These are phyloP conservation scores for Neodiprion fabricii DNA, from an alignment of 1,140 invertebrate genomes.

Conservation along the genomic window DNA sequence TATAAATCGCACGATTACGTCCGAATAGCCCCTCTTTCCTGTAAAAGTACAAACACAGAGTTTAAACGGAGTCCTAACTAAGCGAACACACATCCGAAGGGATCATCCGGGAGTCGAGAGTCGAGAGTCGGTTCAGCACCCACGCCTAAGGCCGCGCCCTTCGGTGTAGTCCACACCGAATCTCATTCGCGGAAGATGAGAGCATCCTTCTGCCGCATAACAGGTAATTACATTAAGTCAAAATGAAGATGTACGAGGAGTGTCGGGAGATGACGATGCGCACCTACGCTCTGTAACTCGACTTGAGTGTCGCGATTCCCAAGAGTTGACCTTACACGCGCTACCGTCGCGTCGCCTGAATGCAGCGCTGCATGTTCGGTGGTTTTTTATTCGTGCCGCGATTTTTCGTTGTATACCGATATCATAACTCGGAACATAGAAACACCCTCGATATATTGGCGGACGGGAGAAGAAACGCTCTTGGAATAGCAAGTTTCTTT, in stretches of 20 bases:
- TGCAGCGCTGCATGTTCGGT: too few relatives aligned
- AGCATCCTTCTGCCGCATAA: neutral
- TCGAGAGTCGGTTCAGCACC: neutral
- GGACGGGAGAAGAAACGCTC: neutral
- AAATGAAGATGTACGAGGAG: neutral
- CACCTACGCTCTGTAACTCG: neutral
- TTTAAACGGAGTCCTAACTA: neutral
- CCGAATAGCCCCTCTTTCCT: neutral
- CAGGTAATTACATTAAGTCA: neutral
- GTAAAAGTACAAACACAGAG: neutral
- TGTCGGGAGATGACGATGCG: neutral
- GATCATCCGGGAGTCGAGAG: neutral
- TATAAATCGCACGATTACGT: conserved; percentile 7
- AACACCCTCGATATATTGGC: neutral
- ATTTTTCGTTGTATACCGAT: too few relatives aligned
- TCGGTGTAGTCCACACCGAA: neutral
- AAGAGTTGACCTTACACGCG: too few relatives aligned
- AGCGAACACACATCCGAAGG: neutral
- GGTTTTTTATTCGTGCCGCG: neutral
- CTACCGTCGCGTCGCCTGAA: too few relatives aligned
- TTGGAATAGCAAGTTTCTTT: neutral
- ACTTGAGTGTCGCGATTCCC: too few relatives aligned
- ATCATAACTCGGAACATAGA: neutral
- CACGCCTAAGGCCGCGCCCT: neutral
- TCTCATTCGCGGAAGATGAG: neutral